phyloP scores from a whole-genome alignment of 2,797 vertebrate genomes.

The Todus mexicanus region DNA sequence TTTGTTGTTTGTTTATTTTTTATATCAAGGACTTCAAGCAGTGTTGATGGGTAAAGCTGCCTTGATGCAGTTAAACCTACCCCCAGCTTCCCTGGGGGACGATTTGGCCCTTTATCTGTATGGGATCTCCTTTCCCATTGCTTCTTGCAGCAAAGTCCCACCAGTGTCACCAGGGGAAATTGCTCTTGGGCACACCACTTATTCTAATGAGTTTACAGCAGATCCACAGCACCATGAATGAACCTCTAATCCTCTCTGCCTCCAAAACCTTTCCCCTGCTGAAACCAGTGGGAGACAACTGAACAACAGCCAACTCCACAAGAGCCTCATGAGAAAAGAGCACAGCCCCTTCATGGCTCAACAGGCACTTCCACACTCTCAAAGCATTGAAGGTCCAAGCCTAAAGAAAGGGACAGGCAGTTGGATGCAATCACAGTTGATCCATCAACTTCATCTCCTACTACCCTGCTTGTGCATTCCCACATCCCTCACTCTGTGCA shows the following conservation, averaged over 20 bases:
- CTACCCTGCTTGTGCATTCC: not conserved
- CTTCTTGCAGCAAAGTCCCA: not conserved
- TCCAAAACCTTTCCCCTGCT: not conserved
- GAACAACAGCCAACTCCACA: not conserved
- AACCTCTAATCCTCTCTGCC: not conserved
- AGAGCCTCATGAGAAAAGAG: not conserved
- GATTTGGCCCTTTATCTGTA: not conserved
- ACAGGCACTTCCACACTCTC: fast-evolving
- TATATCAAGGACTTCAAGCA: not conserved
- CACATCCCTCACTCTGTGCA: slow-evolving; percentile 4
- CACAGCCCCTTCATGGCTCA: not conserved
- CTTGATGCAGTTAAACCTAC: not conserved
- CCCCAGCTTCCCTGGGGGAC: not conserved
- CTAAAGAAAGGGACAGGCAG: not conserved
- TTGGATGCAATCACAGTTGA: not conserved
- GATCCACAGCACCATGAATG: not conserved
- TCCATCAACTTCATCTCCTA: not conserved
- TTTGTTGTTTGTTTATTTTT: no score
- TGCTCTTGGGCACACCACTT: not conserved
- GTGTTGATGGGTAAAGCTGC: not conserved
- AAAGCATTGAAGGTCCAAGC: not conserved
- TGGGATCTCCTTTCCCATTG: not conserved
- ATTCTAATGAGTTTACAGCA: not conserved
- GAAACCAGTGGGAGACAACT: not conserved
- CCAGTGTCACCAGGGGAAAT: not conserved